Conservation (phyloP, 2,113 vertebrate genomes). For the Stigmatopora nigra region DNA sequence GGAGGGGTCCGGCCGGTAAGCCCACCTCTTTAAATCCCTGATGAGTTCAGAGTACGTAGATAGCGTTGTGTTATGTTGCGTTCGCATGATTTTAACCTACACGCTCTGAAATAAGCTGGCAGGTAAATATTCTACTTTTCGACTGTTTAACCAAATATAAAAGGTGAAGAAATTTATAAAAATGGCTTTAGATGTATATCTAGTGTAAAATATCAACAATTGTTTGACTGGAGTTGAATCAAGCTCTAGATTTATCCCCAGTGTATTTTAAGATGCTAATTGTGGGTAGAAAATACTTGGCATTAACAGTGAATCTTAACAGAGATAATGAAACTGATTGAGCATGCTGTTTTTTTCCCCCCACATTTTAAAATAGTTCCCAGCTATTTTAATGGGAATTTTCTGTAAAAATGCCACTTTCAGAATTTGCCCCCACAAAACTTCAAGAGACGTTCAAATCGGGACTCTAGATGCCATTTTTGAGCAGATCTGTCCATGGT, state of each 20-base stretch:
- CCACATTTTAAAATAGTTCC: not conserved
- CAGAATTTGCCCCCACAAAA: too few relatives aligned
- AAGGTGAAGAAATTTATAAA: not conserved
- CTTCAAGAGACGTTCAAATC: too few relatives aligned
- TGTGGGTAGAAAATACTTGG: not conserved
- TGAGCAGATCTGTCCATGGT: too few relatives aligned
- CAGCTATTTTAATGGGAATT: not conserved
- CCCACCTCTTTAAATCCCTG: slow-evolving; percentile 43
- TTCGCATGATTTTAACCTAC: slow-evolving; percentile 41
- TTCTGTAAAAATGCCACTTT: too few relatives aligned
- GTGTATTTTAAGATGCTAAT: too few relatives aligned
- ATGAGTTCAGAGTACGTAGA: slow-evolving; percentile 47
- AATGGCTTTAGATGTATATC: not conserved
- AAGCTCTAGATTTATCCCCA: too few relatives aligned
- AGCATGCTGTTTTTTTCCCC: too few relatives aligned
- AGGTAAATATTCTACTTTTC: slow-evolving; percentile 32
- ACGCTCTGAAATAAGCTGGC: slow-evolving; percentile 18
- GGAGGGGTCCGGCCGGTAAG: slow-evolving; percentile 31
- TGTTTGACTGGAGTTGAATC: too few relatives aligned
- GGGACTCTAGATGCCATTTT: too few relatives aligned
- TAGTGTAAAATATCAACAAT: not conserved
- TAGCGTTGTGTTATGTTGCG: slow-evolving; percentile 25
- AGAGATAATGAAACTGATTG: not conserved
- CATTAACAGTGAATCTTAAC: not conserved
- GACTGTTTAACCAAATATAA: not conserved